A percentile compares a stretch with the other conserved stretches of the same genome.
Conservation (phyloP, 2,888 invertebrate genomes). For the Azorinus chamasolen region DNA sequence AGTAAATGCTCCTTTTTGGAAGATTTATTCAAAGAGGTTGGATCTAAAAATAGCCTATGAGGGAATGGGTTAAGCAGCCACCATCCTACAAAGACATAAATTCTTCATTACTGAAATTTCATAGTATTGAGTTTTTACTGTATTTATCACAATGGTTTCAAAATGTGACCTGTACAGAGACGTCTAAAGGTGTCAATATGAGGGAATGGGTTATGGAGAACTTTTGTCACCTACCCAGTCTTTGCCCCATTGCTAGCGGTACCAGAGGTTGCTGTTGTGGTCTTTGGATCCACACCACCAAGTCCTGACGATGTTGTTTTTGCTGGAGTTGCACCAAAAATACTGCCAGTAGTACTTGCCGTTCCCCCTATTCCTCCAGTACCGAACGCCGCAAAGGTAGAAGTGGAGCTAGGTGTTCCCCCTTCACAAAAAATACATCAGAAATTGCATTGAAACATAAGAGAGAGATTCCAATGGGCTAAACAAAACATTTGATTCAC, state of each 20-base stretch:
- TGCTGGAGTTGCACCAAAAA: conserved; percentile 83
- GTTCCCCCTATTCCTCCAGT: conserved; percentile 30
- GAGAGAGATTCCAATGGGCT: neutral
- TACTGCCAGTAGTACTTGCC: conserved; percentile 60
- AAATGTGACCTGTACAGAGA: too few species aligned
- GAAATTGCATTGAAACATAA: neutral
- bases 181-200: too few species aligned
- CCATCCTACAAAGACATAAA: too few species aligned
- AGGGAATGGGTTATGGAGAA: too few species aligned
- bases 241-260: conserved; percentile 46
- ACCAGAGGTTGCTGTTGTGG: conserved; percentile 68
- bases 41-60: too few species aligned
- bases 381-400: conserved; percentile 20
- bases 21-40: too few species aligned
- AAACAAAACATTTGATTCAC: too few species aligned
- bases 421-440: conserved; percentile 4
- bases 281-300: conserved; percentile 89
- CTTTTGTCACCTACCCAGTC: conserved; percentile 54
- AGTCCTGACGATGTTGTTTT: conserved; percentile 88
- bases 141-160: too few species aligned
- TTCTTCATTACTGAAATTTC: too few species aligned
- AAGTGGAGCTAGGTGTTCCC: conserved; percentile 46
- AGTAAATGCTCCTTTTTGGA: too few species aligned
- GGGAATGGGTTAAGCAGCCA: too few species aligned
- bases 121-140: too few species aligned